Percentiles rank a stretch among this genome's conserved stretches.
Conservation (phyloP, 2,113 vertebrate genomes). For the Arenaria interpres region DNA sequence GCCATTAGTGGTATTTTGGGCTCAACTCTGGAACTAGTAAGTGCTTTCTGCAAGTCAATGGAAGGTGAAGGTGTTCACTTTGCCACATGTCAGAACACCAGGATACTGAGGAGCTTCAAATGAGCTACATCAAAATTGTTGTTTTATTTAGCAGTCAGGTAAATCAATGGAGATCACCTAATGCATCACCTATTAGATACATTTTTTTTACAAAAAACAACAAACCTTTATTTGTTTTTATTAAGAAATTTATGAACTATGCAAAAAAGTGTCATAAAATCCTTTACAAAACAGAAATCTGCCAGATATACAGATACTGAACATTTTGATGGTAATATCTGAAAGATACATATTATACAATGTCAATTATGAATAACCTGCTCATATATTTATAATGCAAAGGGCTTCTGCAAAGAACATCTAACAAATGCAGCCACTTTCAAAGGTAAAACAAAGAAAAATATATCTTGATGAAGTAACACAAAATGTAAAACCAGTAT, state of each 20-base stretch:
- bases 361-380: not conserved
- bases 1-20: not conserved
- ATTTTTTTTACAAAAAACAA: not conserved
- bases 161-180: not conserved
- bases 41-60: not conserved
- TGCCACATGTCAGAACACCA: not conserved
- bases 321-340: not conserved
- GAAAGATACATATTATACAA: not conserved
- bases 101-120: not conserved
- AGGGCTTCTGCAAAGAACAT: not conserved
- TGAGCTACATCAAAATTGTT: not conserved
- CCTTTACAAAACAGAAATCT: not conserved
- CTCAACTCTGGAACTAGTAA: not conserved
- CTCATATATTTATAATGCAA: not conserved
- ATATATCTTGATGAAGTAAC: not conserved
- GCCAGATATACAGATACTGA: not conserved
- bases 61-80: not conserved
- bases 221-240: not conserved
- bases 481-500: accelerated
- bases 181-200: not conserved
- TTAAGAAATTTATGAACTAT: not conserved
- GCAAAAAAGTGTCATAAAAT: not conserved
- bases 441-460: not conserved
- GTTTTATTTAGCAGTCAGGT: not conserved
- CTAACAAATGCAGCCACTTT: not conserved